Base-by-base conservation (phyloP, 2,113 vertebrate genomes). In the Psophia crepitans region DNA sequence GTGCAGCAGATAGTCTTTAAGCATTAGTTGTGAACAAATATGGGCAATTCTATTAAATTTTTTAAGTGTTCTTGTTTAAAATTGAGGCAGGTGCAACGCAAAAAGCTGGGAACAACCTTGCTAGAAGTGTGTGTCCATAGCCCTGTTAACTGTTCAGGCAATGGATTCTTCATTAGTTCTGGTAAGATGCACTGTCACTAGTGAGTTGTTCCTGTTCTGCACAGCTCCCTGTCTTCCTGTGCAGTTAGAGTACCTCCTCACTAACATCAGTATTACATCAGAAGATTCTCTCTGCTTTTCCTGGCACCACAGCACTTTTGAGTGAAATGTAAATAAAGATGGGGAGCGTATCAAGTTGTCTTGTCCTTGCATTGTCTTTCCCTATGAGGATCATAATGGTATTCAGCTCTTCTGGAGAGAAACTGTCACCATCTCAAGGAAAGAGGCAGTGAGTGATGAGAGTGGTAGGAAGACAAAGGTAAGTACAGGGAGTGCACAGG, bases 271-370 rank as follows among this genome's bases (percentile, higher is more conserved):
- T 26, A 24, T 65, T 22, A 19, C 0, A 0, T 30, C 46, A 46
- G 35, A 58, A 56, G 51, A 41, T 82, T n/a, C 7, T 82, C 26
- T 15, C 74, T 73, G 26, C 37, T 83, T 69, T 63, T 41, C 33
- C 16, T 87, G 48, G 11, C 48, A 16, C 68, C 7, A 28, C 30
- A 49, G 20, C 37, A 23, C 30, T 74, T 78, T 69, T 57, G 51
- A 54, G 12, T 57, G 44, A 56, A 87, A 56, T 5, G 12, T 41
- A 53, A 68, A 46, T 56, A 28, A 73, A 74, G 68, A 32, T 27
- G 32, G n/a, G 44, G 17, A 58, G 30, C 1, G 0, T 68, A 28
- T 9, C 61, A 65, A n/a, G 23, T 43, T 1, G 1, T n/a, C 43
- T 57, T 73, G 22, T 78, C 14, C 54, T 87, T 74, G 28, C 7